A percentile compares a stretch with the other conserved stretches of the same genome.
These are phyloP conservation scores for Atta texana DNA, from an alignment of 1,140 invertebrate species.

Conservation along the genomic window DNA sequence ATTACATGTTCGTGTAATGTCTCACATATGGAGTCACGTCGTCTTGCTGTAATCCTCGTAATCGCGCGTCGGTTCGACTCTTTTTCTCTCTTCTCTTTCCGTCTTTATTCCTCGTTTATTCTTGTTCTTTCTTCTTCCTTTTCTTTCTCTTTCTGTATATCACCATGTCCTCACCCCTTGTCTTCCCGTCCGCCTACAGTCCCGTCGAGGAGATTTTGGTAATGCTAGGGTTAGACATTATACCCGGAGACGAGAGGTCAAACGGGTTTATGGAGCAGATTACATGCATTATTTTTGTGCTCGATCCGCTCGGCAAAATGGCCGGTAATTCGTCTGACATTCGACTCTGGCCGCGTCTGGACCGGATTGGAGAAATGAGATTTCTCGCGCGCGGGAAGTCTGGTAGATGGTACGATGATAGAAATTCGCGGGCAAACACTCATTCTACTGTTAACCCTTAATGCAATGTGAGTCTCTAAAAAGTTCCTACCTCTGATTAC, in stretches of 20 bases:
- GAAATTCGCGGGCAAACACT: slow-evolving; percentile 9
- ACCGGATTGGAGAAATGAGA: slow-evolving; percentile 40
- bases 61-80: slow-evolving; percentile 66
- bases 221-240: slow-evolving; percentile 81
- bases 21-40: slow-evolving; percentile 79
- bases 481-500: slow-evolving; percentile 11
- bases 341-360: slow-evolving; percentile 11
- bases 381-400: slow-evolving; percentile 41
- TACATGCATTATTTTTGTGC: slow-evolving; percentile 81
- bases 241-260: slow-evolving; percentile 77
- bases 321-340: slow-evolving; percentile 71
- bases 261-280: slow-evolving; percentile 79
- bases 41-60: slow-evolving; percentile 76
- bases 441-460: neutral
- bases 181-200: slow-evolving; percentile 40
- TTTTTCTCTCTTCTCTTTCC: neutral
- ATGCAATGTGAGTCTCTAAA: slow-evolving; percentile 1
- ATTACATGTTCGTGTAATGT: slow-evolving; percentile 84
- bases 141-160: slow-evolving; percentile 43
- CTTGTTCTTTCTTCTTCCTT: slow-evolving; percentile 16
- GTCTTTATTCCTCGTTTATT: neutral
- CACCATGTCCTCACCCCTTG: slow-evolving; percentile 46
- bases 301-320: slow-evolving; percentile 67
- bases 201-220: slow-evolving; percentile 77
- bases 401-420: slow-evolving; percentile 28